Evolutionary conservation across 2,113 vertebrate genomes (phyloP).

Genomic region (Hipposideros armiger): DNA sequence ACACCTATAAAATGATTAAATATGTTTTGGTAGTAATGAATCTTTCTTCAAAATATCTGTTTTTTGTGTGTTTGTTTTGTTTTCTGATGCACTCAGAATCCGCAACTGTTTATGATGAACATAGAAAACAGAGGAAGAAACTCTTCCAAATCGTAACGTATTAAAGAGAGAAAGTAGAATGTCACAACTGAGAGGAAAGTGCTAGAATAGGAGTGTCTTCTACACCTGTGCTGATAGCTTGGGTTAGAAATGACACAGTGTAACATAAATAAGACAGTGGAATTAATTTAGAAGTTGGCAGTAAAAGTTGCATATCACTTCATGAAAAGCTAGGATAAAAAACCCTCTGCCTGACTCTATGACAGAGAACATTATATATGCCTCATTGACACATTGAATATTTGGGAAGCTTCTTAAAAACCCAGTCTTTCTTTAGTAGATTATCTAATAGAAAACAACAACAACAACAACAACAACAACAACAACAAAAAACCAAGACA

Average conservation of each 20-base stretch:
- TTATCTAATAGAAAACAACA: background rate
- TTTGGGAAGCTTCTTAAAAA: background rate
- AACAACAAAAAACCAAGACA: background rate
- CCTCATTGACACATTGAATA: background rate
- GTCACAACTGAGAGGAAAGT: background rate
- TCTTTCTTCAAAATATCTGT: background rate
- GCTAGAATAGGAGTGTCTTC: background rate
- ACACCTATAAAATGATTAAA: background rate
- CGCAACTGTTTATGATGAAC: background rate
- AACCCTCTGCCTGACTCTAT: background rate
- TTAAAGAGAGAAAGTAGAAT: background rate
- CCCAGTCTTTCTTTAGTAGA: background rate
- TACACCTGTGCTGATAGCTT: background rate
- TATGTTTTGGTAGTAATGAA: background rate
- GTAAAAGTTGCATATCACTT: background rate
- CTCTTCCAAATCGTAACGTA: background rate
- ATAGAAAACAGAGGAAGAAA: background rate
- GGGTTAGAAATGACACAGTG: background rate
- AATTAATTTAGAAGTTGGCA: slow-evolving; percentile 20
- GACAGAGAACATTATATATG: background rate
- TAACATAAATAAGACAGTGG: background rate
- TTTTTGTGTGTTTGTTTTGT: background rate
- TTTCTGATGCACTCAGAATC: background rate
- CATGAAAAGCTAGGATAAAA: background rate
- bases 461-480: too few species aligned